A percentile compares a stretch with the other conserved stretches of the same genome.
These are phyloP conservation scores for Campoletis raptor DNA, from an alignment of 2,888 invertebrate genomes.

Conservation along the genomic window DNA sequence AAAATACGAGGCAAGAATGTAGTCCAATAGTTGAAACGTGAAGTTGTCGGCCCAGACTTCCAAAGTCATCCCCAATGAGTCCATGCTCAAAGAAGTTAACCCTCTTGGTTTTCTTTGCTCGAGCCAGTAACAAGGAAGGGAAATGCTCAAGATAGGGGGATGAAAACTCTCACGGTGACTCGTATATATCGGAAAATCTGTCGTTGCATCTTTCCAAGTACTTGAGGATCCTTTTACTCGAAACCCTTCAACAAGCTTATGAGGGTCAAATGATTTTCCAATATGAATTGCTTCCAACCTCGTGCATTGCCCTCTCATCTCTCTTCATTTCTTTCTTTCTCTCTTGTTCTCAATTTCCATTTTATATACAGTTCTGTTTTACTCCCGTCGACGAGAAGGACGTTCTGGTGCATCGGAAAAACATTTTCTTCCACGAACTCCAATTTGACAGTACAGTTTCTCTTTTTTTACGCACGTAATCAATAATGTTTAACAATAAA, in stretches of 20 bases:
- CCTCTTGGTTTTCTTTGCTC: slow-evolving; percentile 2
- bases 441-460: neutral
- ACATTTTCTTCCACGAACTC: slow-evolving; percentile 41
- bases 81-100: slow-evolving; percentile 38
- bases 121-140: neutral
- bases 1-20: slow-evolving; percentile 39
- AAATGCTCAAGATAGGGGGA: slow-evolving; percentile 42
- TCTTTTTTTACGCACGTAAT: neutral
- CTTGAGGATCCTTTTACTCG: slow-evolving; percentile 30
- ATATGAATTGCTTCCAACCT: slow-evolving; percentile 69
- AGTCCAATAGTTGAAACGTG: slow-evolving; percentile 37
- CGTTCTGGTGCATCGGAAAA: slow-evolving; percentile 40
- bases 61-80: slow-evolving; percentile 22
- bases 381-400: neutral
- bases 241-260: slow-evolving; percentile 65
- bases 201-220: slow-evolving; percentile 62
- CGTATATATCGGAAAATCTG: slow-evolving; percentile 72
- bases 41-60: slow-evolving; percentile 44
- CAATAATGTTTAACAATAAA: too few relatives aligned
- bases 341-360: neutral
- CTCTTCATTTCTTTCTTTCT: slow-evolving; percentile 2
- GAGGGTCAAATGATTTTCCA: slow-evolving; percentile 76
- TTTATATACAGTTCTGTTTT: neutral
- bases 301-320: slow-evolving; percentile 35
- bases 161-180: slow-evolving; percentile 49